phyloP scores from a whole-genome alignment of 2,888 invertebrate species.

The Cephus runcator region DNA sequence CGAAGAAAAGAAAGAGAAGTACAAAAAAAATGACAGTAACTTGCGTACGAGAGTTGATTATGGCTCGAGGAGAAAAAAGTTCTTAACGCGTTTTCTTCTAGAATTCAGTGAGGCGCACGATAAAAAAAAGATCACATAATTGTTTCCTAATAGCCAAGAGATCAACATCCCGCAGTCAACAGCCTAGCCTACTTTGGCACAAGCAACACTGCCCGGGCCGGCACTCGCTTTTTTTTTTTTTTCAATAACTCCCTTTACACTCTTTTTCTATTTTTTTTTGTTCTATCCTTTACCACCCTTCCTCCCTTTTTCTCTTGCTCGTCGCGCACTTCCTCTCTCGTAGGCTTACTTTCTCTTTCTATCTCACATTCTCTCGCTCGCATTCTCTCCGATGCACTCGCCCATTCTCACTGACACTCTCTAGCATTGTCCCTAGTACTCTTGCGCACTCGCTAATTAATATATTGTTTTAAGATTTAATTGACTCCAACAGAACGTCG shows the following conservation, averaged over 20 bases:
- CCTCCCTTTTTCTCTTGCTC: neutral
- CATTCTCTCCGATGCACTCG: neutral
- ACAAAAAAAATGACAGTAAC: neutral
- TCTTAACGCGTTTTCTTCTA: neutral
- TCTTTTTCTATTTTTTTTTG: slow-evolving; percentile 20
- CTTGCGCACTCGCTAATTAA: slow-evolving; percentile 24
- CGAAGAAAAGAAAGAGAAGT: neutral
- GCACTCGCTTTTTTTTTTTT: slow-evolving; percentile 6
- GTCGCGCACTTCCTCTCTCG: neutral
- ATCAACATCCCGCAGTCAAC: slow-evolving; percentile 32
- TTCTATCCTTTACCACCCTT: neutral
- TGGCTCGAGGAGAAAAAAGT: neutral
- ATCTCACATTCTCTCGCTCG: neutral
- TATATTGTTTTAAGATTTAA: slow-evolving; percentile 60
- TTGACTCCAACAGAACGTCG: slow-evolving; percentile 61
- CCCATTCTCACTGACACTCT: neutral
- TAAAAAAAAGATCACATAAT: neutral
- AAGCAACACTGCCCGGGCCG: slow-evolving; percentile 43
- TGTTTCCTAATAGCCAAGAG: slow-evolving; percentile 10
- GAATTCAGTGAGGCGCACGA: neutral
- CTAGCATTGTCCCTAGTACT: neutral
- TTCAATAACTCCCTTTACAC: slow-evolving; percentile 21
- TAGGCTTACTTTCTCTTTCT: neutral
- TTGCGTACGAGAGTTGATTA: neutral
- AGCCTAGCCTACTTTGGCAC: slow-evolving; percentile 63